Base-by-base conservation (phyloP, 2,113 vertebrate species). In the Serilophus lunatus region DNA sequence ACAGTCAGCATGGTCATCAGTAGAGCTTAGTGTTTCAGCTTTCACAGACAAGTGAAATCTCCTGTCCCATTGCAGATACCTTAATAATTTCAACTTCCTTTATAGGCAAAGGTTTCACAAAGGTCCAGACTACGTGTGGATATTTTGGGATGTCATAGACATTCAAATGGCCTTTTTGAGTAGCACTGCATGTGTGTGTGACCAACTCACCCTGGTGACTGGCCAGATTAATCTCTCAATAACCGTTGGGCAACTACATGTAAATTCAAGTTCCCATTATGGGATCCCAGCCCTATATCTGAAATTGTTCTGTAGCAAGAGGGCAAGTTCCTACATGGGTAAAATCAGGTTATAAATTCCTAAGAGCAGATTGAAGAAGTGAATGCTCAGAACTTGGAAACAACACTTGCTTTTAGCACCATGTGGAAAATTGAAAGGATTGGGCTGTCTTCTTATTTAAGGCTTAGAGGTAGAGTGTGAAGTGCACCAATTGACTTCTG, bases 251-350 rank as follows among this genome's bases (percentile, higher is more conserved):
- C 9, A 61, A 16, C 35, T 76, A 10, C 10, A 7, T 80, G 28
- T 83, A 77, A 56, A 69, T 72, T 13, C 6, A 24, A 31, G 28
- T 77, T 77, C 23, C 14, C 4, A 1, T n/a, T 69, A 18, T 7
- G 36, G 6, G 1, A 75, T 92, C 7, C 16, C 8, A 88, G 35
- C n/a, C 35, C 13, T 45, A 14, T 18, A 14, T 8, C 35, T 86
- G 81, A 76, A 61, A 49, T 56, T 79, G 47, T 16, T 82, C 31
- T 74, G 24, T 65, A 75, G 25, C 35, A 61, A 18, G 51, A 77
- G 20, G 38, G 19, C 7, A 64, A 49, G 51, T 35, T 49, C 16
- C 13, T 51, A 7, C 0, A 0, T 53, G 26, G 40, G 35, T 77
- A 72, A 66, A 64, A 72, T 19, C 9, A 71, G 2, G 6, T 49